phyloP scores from a whole-genome alignment of 2,888 invertebrate species.

The Imbricaverruca yamaguchii region DNA sequence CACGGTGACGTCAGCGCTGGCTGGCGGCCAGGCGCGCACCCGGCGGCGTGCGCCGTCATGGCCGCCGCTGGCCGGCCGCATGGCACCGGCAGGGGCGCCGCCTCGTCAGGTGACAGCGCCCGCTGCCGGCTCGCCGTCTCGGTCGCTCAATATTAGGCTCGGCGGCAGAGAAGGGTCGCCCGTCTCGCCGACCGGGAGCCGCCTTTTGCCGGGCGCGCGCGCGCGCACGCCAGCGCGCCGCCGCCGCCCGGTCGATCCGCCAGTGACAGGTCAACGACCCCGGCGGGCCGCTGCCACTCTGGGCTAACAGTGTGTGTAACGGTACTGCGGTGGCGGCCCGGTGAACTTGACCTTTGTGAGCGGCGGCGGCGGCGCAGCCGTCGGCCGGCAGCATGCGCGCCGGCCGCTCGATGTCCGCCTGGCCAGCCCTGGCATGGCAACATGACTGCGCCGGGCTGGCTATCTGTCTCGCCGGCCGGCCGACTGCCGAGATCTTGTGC shows the following conservation, averaged over 20 bases:
- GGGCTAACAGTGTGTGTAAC: conserved; percentile 10
- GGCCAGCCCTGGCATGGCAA: too few species aligned
- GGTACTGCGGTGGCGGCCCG: not conserved
- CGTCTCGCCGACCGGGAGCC: too few species aligned
- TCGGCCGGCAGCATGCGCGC: too few species aligned
- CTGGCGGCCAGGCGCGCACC: not conserved
- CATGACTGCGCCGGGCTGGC: too few species aligned
- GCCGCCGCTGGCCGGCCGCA: not conserved
- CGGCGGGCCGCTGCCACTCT: not conserved
- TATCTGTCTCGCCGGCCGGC: too few species aligned
- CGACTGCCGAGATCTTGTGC: too few species aligned
- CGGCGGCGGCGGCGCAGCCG: not conserved
- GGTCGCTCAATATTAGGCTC: too few species aligned
- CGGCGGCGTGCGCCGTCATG: not conserved
- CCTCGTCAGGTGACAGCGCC: too few species aligned
- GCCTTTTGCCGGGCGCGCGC: too few species aligned
- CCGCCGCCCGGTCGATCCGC: not conserved
- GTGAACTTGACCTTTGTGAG: conserved; percentile 14
- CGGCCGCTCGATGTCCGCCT: not conserved
- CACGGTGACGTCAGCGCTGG: not conserved
- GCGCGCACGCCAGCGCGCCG: not conserved
- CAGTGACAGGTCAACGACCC: conserved; percentile 15
- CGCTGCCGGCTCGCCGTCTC: too few species aligned
- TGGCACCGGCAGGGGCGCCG: too few species aligned
- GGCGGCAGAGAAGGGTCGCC: too few species aligned